Percentiles rank a stretch among this genome's conserved stretches.
phyloP scores from a whole-genome alignment of 2,888 invertebrate species.

The Trissolcus brochymenae region DNA sequence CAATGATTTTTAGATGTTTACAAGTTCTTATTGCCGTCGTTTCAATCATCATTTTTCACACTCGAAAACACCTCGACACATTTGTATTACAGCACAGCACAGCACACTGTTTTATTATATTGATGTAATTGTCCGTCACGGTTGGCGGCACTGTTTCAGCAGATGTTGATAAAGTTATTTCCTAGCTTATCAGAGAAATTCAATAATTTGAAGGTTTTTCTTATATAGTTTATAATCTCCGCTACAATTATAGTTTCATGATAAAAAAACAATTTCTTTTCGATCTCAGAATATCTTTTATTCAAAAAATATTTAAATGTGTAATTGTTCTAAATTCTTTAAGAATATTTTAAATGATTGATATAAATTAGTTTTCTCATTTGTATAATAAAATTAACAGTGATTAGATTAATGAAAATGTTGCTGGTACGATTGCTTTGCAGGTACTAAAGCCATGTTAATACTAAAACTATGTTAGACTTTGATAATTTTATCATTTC shows the following conservation, averaged over 20 bases:
- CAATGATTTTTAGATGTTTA: not conserved
- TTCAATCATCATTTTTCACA: no score
- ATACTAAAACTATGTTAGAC: not conserved
- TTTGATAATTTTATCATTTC: constrained; percentile 16
- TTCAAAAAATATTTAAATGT: not conserved
- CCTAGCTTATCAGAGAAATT: no score
- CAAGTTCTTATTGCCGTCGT: no score
- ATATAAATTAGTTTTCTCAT: not conserved
- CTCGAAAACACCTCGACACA: no score
- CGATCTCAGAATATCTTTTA: not conserved
- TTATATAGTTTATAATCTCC: no score
- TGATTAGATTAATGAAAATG: not conserved
- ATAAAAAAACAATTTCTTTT: not conserved
- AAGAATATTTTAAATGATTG: not conserved
- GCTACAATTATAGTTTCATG: no score
- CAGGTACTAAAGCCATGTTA: not conserved
- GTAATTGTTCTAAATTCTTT: not conserved
- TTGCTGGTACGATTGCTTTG: not conserved
- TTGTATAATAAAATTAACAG: not conserved
- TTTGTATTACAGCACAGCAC: no score
- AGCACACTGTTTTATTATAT: no score
- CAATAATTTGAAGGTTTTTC: no score
- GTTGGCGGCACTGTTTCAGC: no score
- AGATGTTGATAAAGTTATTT: no score
- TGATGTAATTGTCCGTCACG: no score